Base-by-base conservation (phyloP, 2,888 invertebrate genomes). In the Lobophora halterata region DNA sequence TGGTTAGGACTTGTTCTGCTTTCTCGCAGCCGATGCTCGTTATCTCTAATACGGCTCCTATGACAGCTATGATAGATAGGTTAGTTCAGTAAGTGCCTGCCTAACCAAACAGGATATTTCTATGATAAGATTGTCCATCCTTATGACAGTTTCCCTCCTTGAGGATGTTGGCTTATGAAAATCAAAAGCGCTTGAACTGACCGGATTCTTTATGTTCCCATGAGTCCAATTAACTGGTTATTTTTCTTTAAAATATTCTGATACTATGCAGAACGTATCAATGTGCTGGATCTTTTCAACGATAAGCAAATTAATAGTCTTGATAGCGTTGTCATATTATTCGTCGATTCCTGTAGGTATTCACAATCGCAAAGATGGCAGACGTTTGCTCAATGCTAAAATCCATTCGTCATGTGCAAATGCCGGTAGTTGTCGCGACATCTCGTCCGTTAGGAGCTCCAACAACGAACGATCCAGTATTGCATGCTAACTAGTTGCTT, bases 1-100 rank as follows among this genome's bases (percentile, higher is more conserved):
- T n/a, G n/a, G 36, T 28, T 33, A 32, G 41, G 34, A 33, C 36
- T 40, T 20, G 39, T 42, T 46, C 44, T 34, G 35, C 52, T 59
- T 61, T 58, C 56, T 55, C 59, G 59, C 44, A 49, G 52, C 49
- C 57, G 46, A 49, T 54, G 49, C 49, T 56, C 61, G 71, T 82
- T 81, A 82, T 82, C 81, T 73, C 55, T 49, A 56, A 61, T 47
- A 38, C 38, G 47, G 39, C 66, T 71, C 63, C 69, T 52, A 60
- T 76, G 81, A 79, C 82, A 82, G 79, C 50, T 67, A 55, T 80
- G 83, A 83, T 79, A 80, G 82, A 82, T 83, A 75, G 77, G 67
- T 61, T 70, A 58, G 70, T 66, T 74, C 69, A 65, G 66, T 77
- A 79, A 72, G 71, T 70, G 68, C 65, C 51, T 61, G 43, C 58